Base-by-base conservation (phyloP, 2,113 vertebrate species). In the Sitta europaea region DNA sequence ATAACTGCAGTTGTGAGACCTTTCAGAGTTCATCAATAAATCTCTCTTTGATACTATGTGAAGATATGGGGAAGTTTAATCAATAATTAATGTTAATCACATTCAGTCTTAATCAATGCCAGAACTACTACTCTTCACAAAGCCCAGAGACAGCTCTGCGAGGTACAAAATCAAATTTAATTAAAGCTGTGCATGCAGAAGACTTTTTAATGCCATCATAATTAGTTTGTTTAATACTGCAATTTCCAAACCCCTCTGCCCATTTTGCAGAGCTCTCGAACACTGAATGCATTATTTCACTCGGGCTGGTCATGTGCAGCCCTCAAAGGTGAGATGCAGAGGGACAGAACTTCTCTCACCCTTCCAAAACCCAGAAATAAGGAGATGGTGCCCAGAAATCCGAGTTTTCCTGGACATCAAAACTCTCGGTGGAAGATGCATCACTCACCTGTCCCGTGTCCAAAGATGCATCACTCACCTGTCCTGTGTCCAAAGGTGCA, bases 11-110 rank as follows among this genome's bases (percentile, higher is more conserved):
- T 67, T 86, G 58, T 67, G 77, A 92, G 90, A 73, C 72, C 82
- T 93, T 88, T 96, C 88, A 84, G 68, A 93, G 23, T 88, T 92
- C 86, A 92, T 90, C 77, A 86, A 81, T 96, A 88, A 79, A 79
- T 62, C 50, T 88, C 81, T 29, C 85, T 91, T 80, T 68, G 75
- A 88, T 93, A 51, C 18, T 81, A 36, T 88, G 91, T 67, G 85
- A 94, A 94, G 73, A 86, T 88, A 92, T 45, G 38, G 51, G 33
- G 79, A 88, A 90, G 72, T 90, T 96, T 66, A 93, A 92, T 94
- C 86, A 92, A 92, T 96, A 94, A 93, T 95, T 96, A 82, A 96
- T 79, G 78, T 88, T 94, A 95, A 97, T 92, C 76, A 73, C 5
- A 10, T 91, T 92, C 89, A 53, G 35, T 71, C 77, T 86, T 92